Evolutionary conservation across 2,113 vertebrate genomes (phyloP).

Genomic region (Psittacula cyanocephala): DNA sequence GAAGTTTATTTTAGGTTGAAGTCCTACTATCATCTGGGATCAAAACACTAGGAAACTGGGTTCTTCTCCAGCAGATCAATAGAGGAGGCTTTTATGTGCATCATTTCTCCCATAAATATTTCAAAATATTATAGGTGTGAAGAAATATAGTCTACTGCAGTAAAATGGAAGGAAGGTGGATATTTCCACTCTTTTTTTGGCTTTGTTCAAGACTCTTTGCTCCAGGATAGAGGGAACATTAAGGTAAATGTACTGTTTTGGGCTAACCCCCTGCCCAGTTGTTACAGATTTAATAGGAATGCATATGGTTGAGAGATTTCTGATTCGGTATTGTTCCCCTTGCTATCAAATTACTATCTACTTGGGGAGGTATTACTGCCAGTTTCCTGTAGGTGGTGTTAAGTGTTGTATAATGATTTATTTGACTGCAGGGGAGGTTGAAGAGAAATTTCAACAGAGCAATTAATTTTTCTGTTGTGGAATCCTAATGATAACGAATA

Average conservation of each 20-base stretch:
- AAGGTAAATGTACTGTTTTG: not conserved
- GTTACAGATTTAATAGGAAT: not conserved
- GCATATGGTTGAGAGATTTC: not conserved
- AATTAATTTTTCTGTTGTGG: no score
- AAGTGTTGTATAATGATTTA: no score
- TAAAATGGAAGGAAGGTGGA: not conserved
- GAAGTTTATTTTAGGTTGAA: not conserved
- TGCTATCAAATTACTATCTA: not conserved
- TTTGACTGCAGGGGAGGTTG: no score
- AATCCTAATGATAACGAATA: no score
- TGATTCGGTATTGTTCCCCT: not conserved
- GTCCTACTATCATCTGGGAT: not conserved
- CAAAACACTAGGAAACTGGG: not conserved
- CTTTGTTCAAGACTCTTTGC: not conserved
- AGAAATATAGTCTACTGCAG: not conserved
- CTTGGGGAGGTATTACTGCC: conserved; percentile 2
- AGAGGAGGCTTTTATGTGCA: not conserved
- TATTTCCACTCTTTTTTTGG: not conserved
- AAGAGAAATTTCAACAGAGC: no score
- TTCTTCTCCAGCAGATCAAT: not conserved
- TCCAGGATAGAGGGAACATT: not conserved
- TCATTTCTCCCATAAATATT: not conserved
- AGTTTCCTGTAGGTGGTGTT: no score
- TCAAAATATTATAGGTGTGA: not conserved
- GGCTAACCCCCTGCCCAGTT: not conserved